Base-by-base conservation (phyloP, 2,888 invertebrate genomes). In the Steinernema carpocapsae region DNA sequence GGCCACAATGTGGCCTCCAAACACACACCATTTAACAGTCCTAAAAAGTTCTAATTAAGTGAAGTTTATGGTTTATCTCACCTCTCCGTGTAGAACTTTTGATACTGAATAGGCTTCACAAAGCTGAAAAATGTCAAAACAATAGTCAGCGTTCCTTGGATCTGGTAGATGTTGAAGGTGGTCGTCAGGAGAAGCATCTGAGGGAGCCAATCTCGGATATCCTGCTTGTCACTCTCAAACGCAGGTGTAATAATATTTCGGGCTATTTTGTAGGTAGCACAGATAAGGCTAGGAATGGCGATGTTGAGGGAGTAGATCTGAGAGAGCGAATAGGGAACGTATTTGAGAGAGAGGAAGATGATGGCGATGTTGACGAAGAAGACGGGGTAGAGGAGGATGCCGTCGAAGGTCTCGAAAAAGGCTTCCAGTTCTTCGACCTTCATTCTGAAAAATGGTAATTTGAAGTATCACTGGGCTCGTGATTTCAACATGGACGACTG, bases 271-370 rank as follows among this genome's bases (percentile, higher is more conserved):
- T 64, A 64, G 17, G 26, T 37, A 17, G 26, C 22, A 17, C 64
- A 64, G 32, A 64, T 64, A 1, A 64, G n/a, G 19, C 64, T 64
- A 1, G 64, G 64, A 37, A 64, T 32, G 17, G 64, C 64, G 17
- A 64, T 64, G 17, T 64, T 64, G 32, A 64, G 64, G 1, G 64
- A 64, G n/a, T 64, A 64, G 29, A 64, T 64, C 32, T 64, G 64
- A 1, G 64, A 64, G 32, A 64, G 64, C 32, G 64, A 29, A 12
- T 10, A 37, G 32, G 64, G 64, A 17, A 64, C 64, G 32, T 64
- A 64, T 37, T 64, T 64, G 2, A 64, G 32, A 7, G 64, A 64
- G 1, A 64, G 32, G 32, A 64, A 64, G 64, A 64, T 64, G 32
- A 64, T 14, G 32, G 37, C 14, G 17, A 37, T 32, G 64, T 64